Evolutionary conservation across 2,888 invertebrate species (phyloP), one percentile per base, ranked within the genome.

Genomic region (Metopia argyrocephala): DNA sequence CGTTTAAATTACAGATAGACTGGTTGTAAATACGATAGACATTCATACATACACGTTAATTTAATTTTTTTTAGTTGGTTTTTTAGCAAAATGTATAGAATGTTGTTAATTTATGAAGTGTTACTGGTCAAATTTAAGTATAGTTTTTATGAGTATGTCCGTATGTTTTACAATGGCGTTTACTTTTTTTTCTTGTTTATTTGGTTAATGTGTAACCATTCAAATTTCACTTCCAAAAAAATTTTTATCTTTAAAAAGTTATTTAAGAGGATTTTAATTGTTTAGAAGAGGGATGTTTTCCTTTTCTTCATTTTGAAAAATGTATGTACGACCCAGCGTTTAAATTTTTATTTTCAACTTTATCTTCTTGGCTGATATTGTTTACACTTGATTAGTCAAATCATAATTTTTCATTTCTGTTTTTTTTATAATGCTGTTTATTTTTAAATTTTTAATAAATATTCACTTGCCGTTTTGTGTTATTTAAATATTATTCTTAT

Each of bases 221-320:
- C n/a, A n/a, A n/a, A n/a, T n/a, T n/a, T n/a, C n/a, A n/a, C n/a
- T n/a, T n/a, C n/a, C n/a, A n/a, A n/a, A n/a, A n/a, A n/a, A n/a
- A n/a, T n/a, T n/a, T n/a, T n/a, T n/a, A n/a, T n/a, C n/a, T n/a
- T n/a, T n/a, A n/a, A n/a, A n/a, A n/a, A n/a, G n/a, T n/a, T n/a
- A n/a, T n/a, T n/a, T n/a, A n/a, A n/a, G n/a, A n/a, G 12, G 23
- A 50, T 21, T 54, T 7, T 15, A 6, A 21, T 45, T 70, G 56
- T 78, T 65, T 70, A 65, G 45, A 70, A 46, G 64, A 59, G 76
- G 76, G 76, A 65, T 65, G 76, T 71, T 78, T 75, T 45, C n/a
- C 23, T 20, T 23, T 54, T 54, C 18, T n/a, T 54, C 21, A 12
- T 45, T 65, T 65, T 68, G 59, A 57, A 61, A 25, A 31, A 68